Conservation (phyloP, 2,888 invertebrate species). For the Matsumyia berberina region DNA sequence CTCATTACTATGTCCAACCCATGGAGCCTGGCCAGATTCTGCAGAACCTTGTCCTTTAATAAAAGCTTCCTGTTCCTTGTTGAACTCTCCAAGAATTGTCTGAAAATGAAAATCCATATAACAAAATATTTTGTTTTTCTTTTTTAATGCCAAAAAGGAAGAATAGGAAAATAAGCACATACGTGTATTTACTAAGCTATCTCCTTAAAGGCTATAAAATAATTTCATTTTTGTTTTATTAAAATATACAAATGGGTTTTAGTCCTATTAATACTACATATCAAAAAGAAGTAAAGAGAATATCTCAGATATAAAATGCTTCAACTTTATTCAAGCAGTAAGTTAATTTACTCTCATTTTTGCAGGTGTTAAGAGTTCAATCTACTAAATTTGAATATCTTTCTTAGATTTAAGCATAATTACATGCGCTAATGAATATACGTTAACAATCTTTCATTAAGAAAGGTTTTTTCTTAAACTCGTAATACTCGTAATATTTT, state of each 20-base stretch:
- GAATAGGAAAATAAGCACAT: constrained; percentile 15
- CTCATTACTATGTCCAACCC: constrained; percentile 98
- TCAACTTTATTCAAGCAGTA: constrained; percentile 16
- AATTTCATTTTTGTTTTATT: background rate
- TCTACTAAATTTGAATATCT: constrained; percentile 14
- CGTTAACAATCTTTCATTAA: constrained; percentile 5
- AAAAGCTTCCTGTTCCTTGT: constrained; percentile 98
- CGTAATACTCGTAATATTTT: constrained; percentile 1
- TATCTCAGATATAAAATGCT: constrained; percentile 14
- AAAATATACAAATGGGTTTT: constrained; percentile 10
- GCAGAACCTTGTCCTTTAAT: constrained; percentile 92
- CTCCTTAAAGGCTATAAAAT: background rate
- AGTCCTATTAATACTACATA: constrained; percentile 17
- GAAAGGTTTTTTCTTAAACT: constrained; percentile 10
- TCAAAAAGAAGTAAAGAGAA: constrained; percentile 1
- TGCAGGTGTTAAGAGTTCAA: constrained; percentile 10
- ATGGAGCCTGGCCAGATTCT: constrained; percentile 92
- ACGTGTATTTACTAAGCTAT: constrained; percentile 4
- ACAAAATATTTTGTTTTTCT: background rate
- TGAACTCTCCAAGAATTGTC: constrained; percentile 98
- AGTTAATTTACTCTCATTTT: constrained; percentile 1
- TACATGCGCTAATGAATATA: constrained; percentile 18
- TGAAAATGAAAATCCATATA: constrained; percentile 84
- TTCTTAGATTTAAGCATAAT: constrained; percentile 28
- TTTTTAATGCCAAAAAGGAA: background rate